Evolutionary conservation across 2,888 invertebrate genomes (phyloP).

Genomic region (Salticus scenicus): DNA sequence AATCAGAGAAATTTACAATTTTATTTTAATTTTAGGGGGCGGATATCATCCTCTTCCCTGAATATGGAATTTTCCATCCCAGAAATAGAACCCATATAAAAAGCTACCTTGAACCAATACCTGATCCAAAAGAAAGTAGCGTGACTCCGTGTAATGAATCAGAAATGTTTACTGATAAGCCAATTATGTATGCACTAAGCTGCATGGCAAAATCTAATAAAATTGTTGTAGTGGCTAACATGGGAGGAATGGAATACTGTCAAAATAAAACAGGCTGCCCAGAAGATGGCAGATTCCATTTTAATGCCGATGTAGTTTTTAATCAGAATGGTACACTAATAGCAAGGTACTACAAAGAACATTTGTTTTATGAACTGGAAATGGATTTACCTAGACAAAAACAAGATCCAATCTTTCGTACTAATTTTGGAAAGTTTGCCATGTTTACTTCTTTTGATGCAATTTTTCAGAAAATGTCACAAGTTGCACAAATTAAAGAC

Average conservation of each 20-base stretch:
- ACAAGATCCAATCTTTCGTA: constrained; percentile 79
- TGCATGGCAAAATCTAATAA: constrained; percentile 79
- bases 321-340: constrained; percentile 83
- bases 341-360: constrained; percentile 79
- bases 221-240: constrained; percentile 84
- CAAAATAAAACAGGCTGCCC: constrained; percentile 79
- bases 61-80: constrained; percentile 73
- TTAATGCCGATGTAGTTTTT: constrained; percentile 86
- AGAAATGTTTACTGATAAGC: constrained; percentile 58
- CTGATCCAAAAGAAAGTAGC: constrained; percentile 23
- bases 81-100: constrained; percentile 7
- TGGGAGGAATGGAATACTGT: constrained; percentile 81
- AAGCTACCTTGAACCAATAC: constrained; percentile 11
- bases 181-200: constrained; percentile 75
- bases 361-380: constrained; percentile 73
- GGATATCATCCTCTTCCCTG: constrained; percentile 75
- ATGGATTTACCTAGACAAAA: constrained; percentile 73
- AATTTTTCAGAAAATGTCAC: constrained; percentile 82
- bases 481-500: constrained; percentile 78
- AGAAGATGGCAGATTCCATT: constrained; percentile 73
- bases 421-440: constrained; percentile 87
- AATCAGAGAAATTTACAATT: too few species aligned
- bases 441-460: constrained; percentile 90
- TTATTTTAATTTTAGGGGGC: constrained; percentile 71
- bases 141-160: constrained; percentile 34